Conservation (phyloP, 2,797 vertebrate species). For the Tauraco hartlaubi region DNA sequence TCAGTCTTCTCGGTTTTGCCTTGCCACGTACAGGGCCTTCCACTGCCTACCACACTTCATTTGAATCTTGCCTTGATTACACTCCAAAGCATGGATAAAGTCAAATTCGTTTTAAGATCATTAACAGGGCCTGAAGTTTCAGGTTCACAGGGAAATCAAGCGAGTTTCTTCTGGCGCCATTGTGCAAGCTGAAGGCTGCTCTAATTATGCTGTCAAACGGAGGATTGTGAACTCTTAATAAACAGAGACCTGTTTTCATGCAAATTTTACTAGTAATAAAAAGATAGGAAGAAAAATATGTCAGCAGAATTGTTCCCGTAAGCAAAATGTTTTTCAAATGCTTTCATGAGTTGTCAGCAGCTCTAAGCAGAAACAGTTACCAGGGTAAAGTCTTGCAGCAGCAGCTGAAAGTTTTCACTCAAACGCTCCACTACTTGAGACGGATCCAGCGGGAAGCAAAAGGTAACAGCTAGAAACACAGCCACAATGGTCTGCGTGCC, state of each 20-base stretch:
- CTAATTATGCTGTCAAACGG: slow-evolving; percentile 49
- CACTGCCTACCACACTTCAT: not conserved
- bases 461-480: not conserved
- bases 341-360: slow-evolving; percentile 61
- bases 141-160: not conserved
- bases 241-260: slow-evolving; percentile 67
- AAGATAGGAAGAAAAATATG: slow-evolving; percentile 56
- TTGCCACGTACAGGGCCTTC: not conserved
- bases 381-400: not conserved
- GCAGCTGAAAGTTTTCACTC: slow-evolving; percentile 27
- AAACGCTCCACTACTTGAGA: not conserved
- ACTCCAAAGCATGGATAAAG: not conserved
- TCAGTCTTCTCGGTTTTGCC: not conserved
- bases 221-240: slow-evolving; percentile 54
- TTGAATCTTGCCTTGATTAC: not conserved
- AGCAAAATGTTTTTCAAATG: slow-evolving; percentile 68
- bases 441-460: not conserved
- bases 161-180: not conserved
- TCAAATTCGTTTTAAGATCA: not conserved
- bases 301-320: slow-evolving; percentile 62
- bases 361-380: slow-evolving; percentile 23
- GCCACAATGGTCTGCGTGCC: not conserved
- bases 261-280: slow-evolving; percentile 60
- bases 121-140: not conserved
- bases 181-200: not conserved